These are phyloP conservation scores for Rotaria magnacalcarata DNA, from an alignment of 2,888 invertebrate species.

Conservation along the genomic window DNA sequence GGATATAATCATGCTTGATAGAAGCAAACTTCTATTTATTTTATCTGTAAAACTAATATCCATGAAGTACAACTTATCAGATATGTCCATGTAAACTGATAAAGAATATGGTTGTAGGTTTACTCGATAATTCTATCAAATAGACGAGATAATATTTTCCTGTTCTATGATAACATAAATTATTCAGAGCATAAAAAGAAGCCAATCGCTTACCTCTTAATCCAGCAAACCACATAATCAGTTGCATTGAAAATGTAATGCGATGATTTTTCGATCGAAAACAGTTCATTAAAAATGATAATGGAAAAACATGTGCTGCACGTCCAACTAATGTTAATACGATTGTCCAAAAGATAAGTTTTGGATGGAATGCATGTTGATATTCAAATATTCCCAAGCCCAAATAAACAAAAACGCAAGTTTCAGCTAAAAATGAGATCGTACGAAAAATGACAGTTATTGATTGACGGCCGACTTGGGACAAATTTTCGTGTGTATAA, in stretches of 20 bases:
- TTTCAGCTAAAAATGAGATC: slow-evolving; percentile 81
- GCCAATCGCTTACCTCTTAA: slow-evolving; percentile 52
- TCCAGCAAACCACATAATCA: slow-evolving; percentile 98
- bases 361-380: slow-evolving; percentile 78
- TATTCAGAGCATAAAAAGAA: neutral
- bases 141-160: slow-evolving; percentile 65
- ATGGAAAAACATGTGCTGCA: slow-evolving; percentile 91
- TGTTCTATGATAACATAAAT: neutral
- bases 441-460: slow-evolving; percentile 98
- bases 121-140: too few relatives aligned
- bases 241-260: slow-evolving; percentile 95
- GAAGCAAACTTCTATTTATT: too few relatives aligned
- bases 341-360: slow-evolving; percentile 88
- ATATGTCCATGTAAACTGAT: too few relatives aligned
- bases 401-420: slow-evolving; percentile 95
- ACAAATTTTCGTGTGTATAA: slow-evolving; percentile 94
- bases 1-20: too few relatives aligned
- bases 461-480: slow-evolving; percentile 95
- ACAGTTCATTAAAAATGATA: slow-evolving; percentile 84
- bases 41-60: too few relatives aligned
- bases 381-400: slow-evolving; percentile 91
- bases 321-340: slow-evolving; percentile 78
- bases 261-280: slow-evolving; percentile 80
- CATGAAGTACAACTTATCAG: too few relatives aligned
- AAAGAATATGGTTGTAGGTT: too few relatives aligned